Evolutionary conservation across 2,797 vertebrate species (phyloP).

Genomic region (Propithecus perrieri): DNA sequence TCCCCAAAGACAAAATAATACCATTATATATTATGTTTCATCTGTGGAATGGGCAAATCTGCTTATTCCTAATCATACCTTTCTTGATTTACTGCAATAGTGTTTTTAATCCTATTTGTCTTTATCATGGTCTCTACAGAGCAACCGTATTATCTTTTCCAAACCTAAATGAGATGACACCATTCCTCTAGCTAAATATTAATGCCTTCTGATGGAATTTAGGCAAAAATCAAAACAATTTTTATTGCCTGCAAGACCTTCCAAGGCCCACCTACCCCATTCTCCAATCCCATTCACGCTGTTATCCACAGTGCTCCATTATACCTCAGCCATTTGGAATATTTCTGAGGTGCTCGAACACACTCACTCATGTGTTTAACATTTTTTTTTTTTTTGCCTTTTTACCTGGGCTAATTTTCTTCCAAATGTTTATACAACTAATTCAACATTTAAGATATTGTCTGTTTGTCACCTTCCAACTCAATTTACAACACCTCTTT

Average conservation of each 20-base stretch:
- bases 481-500: neutral
- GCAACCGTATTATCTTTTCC: neutral
- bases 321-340: neutral
- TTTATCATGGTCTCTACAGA: neutral
- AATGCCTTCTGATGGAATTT: neutral
- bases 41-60: neutral
- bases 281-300: neutral
- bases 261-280: fast-evolving
- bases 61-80: neutral
- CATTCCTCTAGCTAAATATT: neutral
- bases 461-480: neutral
- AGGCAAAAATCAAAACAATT: neutral
- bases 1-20: neutral
- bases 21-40: neutral
- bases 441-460: neutral
- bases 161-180: neutral
- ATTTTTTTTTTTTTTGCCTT: neutral
- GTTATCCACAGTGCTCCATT: neutral
- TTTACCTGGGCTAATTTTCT: neutral
- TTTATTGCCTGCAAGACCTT: neutral
- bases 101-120: neutral
- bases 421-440: neutral
- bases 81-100: neutral
- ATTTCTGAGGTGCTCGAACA: neutral
- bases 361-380: neutral